These are phyloP conservation scores for Eugnorisma glareosa DNA, from an alignment of 2,888 invertebrate species.

Conservation along the genomic window DNA sequence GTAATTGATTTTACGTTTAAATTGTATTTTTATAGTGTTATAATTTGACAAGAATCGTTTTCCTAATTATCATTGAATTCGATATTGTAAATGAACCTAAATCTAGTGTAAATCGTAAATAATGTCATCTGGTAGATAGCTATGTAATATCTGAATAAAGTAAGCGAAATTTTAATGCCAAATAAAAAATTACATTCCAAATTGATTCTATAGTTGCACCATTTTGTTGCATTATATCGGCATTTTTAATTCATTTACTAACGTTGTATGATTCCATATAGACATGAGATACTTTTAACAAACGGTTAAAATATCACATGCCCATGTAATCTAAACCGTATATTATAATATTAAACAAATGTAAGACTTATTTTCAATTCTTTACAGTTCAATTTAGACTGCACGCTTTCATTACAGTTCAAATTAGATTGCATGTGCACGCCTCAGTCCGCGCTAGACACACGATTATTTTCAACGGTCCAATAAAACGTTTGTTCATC, in stretches of 20 bases:
- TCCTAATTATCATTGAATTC: slow-evolving; percentile 26
- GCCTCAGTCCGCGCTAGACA: slow-evolving; percentile 50
- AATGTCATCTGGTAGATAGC: slow-evolving; percentile 51
- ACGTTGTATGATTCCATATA: slow-evolving; percentile 50
- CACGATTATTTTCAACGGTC: slow-evolving; percentile 48
- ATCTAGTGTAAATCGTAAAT: slow-evolving; percentile 52
- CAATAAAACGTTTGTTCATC: slow-evolving; percentile 56
- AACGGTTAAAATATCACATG: slow-evolving; percentile 25
- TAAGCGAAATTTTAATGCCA: slow-evolving; percentile 64
- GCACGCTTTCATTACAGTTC: slow-evolving; percentile 51
- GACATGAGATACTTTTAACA: slow-evolving; percentile 36
- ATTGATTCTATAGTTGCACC: slow-evolving; percentile 52
- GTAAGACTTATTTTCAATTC: slow-evolving; percentile 58
- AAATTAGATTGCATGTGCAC: slow-evolving; percentile 62
- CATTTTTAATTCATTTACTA: slow-evolving; percentile 64
- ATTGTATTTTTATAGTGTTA: slow-evolving; percentile 43
- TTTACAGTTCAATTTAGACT: slow-evolving; percentile 58
- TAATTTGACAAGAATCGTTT: slow-evolving; percentile 38
- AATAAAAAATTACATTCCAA: slow-evolving; percentile 63
- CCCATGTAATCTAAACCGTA: slow-evolving; percentile 25
- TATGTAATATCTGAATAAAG: slow-evolving; percentile 51
- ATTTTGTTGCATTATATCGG: slow-evolving; percentile 16
- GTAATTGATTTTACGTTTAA: slow-evolving; percentile 46
- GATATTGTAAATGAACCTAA: slow-evolving; percentile 41
- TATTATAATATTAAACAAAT: slow-evolving; percentile 51